phyloP scores from a whole-genome alignment of 2,113 vertebrate genomes.

The Melierax canorus region DNA sequence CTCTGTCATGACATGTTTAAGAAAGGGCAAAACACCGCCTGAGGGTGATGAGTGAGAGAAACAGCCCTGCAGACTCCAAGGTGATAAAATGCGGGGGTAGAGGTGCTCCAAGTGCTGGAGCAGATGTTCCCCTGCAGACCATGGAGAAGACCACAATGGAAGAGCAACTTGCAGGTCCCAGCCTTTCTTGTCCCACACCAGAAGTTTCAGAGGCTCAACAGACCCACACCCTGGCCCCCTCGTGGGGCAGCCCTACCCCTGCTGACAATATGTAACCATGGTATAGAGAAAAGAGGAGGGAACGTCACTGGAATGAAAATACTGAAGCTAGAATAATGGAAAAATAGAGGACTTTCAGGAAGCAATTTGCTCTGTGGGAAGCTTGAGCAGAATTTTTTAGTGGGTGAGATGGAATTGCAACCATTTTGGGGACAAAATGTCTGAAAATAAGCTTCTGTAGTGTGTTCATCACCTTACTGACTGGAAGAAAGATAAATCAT shows the following conservation, averaged over 20 bases:
- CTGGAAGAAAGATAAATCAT: not conserved
- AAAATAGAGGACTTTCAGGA: not conserved
- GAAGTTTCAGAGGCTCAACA: not conserved
- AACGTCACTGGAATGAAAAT: not conserved
- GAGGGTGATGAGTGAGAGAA: not conserved
- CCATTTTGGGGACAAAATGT: not conserved
- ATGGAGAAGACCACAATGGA: not conserved
- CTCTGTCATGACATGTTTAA: not conserved
- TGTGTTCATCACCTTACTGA: not conserved
- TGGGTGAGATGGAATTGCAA: not conserved
- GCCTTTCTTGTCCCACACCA: not conserved
- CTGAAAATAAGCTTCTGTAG: not conserved
- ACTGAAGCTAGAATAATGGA: not conserved
- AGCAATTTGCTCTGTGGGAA: not conserved
- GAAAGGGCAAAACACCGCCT: not conserved
- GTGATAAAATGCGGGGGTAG: not conserved
- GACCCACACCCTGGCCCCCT: rapidly evolving
- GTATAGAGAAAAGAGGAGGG: not conserved
- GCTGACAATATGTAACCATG: not conserved
- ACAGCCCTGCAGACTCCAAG: not conserved
- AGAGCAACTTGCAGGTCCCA: not conserved
- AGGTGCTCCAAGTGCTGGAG: not conserved
- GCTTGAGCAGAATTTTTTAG: not conserved
- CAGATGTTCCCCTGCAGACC: not conserved
- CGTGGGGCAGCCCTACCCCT: not conserved